Base-by-base conservation (phyloP, 2,888 invertebrate species). In the Petrophora chlorosata region DNA sequence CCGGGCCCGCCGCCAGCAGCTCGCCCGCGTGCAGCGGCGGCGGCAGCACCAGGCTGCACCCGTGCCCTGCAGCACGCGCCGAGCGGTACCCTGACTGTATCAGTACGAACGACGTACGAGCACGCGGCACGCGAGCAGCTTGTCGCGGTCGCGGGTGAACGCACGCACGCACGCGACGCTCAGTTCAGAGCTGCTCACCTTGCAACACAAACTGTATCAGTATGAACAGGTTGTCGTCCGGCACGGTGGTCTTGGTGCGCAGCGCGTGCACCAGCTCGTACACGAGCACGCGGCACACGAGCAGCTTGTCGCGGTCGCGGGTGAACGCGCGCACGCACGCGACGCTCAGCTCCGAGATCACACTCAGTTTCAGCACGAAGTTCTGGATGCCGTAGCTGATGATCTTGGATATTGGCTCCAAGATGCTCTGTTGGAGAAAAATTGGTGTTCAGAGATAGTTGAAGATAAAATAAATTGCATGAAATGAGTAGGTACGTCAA, bases 321-420 rank as follows among this genome's bases (percentile, higher is more conserved):
- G 93, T 93, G 80, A 98, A 98, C 5, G 96, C 96, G 62, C 98
- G 92, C 73, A 96, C 96, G 76, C 98, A 98, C 8, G 97, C 92
- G 49, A 95, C 96, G 79, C 97, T 97, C 34, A 99, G 91, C 75
- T 99, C 98, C 5, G 96, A 94, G 33, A 99, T 88, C 50, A 93
- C 92, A 38, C 93, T 93, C 72, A 96, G 94, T 65, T 95, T 95
- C 49, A 99, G 86, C 36, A 94, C 92, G 62, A 95, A 95, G 75
- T 96, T 96, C 83, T 98, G 98, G 49, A 99, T 94, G n/a, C 96
- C 94, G 82, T 96, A 96, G 76, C 97, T 96, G 49, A 99, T 84
- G 57, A 99, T 94, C 91, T 99, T 99, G 0, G 98, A 96, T 77
- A 99, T 98, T 1, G 98, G 98, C 74, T 99, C 99, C 66, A 99